Conservation (phyloP, 1,140 invertebrate species). For the Eulimnadia texana region DNA sequence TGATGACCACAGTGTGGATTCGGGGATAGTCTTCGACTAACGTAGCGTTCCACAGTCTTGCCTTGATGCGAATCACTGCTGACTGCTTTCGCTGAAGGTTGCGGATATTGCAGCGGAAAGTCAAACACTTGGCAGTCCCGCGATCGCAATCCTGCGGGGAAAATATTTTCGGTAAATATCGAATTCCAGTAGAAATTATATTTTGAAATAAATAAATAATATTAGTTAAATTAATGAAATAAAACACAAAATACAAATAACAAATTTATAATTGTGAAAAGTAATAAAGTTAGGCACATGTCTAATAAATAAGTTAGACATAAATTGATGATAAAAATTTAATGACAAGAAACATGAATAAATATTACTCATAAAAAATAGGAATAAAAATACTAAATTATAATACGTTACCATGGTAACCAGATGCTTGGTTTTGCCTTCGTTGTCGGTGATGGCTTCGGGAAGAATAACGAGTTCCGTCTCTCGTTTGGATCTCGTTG, state of each 20-base stretch:
- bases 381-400: too few species aligned
- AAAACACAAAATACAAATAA: too few species aligned
- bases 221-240: background rate
- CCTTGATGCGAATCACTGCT: slow-evolving; percentile 59
- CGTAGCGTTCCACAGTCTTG: slow-evolving; percentile 79
- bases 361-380: too few species aligned
- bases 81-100: slow-evolving; percentile 55
- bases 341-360: too few species aligned
- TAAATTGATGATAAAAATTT: too few species aligned
- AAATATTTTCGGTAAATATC: too few species aligned
- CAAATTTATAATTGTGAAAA: too few species aligned
- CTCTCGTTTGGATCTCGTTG: slow-evolving; percentile 37
- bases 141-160: slow-evolving; percentile 56
- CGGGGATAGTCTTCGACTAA: slow-evolving; percentile 71
- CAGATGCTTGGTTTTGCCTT: slow-evolving; percentile 51
- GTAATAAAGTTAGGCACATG: too few species aligned
- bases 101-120: slow-evolving; percentile 61
- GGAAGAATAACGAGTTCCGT: slow-evolving; percentile 54
- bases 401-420: slow-evolving; percentile 70
- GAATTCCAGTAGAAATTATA: too few species aligned
- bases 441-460: slow-evolving; percentile 49
- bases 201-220: background rate
- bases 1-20: slow-evolving; percentile 66
- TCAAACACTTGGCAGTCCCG: slow-evolving; percentile 69
- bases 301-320: too few species aligned